Evolutionary conservation across 2,113 vertebrate species (phyloP).

Genomic region (Regulus satrapa): DNA sequence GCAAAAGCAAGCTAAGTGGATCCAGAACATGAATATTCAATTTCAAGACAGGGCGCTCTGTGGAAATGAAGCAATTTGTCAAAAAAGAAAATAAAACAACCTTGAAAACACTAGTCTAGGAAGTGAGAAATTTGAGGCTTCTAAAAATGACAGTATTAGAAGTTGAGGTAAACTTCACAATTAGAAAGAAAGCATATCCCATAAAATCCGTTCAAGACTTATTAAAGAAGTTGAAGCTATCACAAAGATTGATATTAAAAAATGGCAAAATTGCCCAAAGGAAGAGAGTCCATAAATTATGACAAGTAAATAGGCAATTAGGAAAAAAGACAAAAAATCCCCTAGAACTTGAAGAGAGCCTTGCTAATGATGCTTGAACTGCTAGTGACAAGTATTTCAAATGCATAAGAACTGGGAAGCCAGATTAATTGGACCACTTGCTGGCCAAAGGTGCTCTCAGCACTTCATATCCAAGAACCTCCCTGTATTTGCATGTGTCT

Average conservation of each 20-base stretch:
- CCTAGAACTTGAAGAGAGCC: neutral
- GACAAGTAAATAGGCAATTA: neutral
- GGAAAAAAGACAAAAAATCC: neutral
- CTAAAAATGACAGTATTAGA: neutral
- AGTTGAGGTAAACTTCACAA: neutral
- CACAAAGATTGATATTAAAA: neutral
- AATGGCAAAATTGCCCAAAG: neutral
- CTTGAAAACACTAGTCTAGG: neutral
- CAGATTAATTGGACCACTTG: neutral
- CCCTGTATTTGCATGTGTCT: neutral
- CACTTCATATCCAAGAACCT: rapidly evolving
- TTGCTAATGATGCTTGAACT: neutral
- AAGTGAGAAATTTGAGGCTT: neutral
- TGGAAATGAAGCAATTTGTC: neutral
- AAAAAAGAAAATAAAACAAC: neutral
- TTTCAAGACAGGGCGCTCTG: neutral
- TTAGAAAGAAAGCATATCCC: neutral
- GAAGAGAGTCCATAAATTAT: neutral
- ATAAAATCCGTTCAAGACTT: neutral
- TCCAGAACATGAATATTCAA: conserved; percentile 10
- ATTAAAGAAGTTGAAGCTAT: neutral
- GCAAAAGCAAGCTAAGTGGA: neutral
- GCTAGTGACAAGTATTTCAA: neutral
- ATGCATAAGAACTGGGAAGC: neutral
- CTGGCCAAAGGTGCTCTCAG: neutral